Percentiles rank a stretch among this genome's conserved stretches.
Evolutionary conservation across 2,113 vertebrate genomes (phyloP).

Genomic region (Tragelaphus buxtoni): DNA sequence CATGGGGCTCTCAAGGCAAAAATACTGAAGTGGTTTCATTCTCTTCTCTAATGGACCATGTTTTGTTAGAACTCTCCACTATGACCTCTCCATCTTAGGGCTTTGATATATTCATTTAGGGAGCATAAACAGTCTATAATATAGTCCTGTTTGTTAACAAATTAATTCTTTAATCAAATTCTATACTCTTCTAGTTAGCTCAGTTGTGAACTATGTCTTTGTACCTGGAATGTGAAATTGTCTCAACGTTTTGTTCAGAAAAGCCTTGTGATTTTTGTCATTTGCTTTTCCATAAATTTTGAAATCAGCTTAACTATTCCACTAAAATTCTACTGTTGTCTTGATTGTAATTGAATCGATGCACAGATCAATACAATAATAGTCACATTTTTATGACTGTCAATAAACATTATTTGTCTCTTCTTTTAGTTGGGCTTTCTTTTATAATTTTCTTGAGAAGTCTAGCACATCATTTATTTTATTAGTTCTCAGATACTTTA

Average conservation of each 20-base stretch:
- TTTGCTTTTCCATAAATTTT: conserved; percentile 35
- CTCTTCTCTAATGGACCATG: not conserved
- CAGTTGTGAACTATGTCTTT: not conserved
- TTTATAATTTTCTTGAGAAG: conserved; percentile 12
- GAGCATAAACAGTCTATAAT: not conserved
- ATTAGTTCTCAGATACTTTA: not conserved
- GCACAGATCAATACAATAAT: conserved; percentile 11
- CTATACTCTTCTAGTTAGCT: not conserved
- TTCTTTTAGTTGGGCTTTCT: not conserved
- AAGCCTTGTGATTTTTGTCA: not conserved
- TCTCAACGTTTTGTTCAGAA: not conserved
- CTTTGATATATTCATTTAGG: not conserved
- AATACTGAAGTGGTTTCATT: not conserved
- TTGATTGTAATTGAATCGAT: not conserved
- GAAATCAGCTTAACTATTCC: not conserved
- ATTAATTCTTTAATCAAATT: not conserved
- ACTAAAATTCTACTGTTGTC: conserved; percentile 8
- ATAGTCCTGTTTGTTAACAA: not conserved
- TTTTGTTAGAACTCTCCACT: not conserved
- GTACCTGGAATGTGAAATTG: not conserved
- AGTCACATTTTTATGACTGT: not conserved
- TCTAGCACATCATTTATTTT: not conserved
- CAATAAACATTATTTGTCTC: not conserved
- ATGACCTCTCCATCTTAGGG: not conserved
- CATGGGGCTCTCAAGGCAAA: not conserved